Evolutionary conservation across 2,888 invertebrate species (phyloP), one percentile per base, ranked within the genome.

Genomic region (Chouioia cunea): DNA sequence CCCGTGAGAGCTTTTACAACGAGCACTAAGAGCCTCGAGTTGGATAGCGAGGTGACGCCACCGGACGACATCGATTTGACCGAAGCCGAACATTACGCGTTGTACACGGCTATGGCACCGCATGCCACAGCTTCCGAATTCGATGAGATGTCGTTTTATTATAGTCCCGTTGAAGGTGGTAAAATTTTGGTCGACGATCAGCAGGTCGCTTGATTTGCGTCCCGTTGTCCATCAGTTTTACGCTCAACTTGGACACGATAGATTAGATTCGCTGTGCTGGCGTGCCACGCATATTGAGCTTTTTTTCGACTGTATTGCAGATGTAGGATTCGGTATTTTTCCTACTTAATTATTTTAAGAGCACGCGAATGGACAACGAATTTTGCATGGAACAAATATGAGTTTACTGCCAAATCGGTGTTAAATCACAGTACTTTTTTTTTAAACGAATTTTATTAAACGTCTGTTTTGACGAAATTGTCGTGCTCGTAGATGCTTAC

Each of bases 51-150:
- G 10, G 81, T 79, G 16, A 80, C 83, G 22, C 82, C 83, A 0
- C 77, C 82, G 1, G 82, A 83, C 44, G 84, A 81, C 69, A 83
- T 92, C 53, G 94, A 94, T 77, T 85, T 95, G 43, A 95, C 95
- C 0, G 95, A 95, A 77, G 95, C 94, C 0, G 96, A 96, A 80
- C 93, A 95, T 81, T 95, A 94, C 83, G 95, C 95, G 44, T 85
- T 96, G 71, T 96, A 96, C 78, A 95, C 94, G 79, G 92, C 93
- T 65, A 90, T 95, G 82, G 94, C 95, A 14, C 95, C 95, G 0
- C 93, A 92, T 81, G 95, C 95, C 20, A 95, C 95, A 0, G 92
- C 89, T 27, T 95, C 95, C 12, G 95, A 96, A 83, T 95, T 95
- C 81, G 96, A 96, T 76, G 96, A 96, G 79, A 91, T 92, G 80